Conservation (phyloP, 2,113 vertebrate genomes). For the Morone chrysops region DNA sequence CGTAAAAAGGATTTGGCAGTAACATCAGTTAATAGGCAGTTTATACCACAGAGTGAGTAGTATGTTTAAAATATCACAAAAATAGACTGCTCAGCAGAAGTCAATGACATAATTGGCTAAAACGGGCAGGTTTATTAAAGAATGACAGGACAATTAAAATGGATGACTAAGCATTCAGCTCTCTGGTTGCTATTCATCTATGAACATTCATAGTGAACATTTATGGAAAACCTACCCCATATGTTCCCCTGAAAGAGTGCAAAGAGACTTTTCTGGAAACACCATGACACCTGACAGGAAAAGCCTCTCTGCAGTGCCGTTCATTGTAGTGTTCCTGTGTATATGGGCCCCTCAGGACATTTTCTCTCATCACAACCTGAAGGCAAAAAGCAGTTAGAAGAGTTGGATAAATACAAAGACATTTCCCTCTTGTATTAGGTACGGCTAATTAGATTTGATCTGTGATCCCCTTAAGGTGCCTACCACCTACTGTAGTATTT, state of each 20-base stretch:
- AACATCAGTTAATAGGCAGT: constrained; percentile 31
- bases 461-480: constrained; percentile 61
- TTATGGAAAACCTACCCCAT: constrained; percentile 30
- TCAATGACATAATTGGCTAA: constrained; percentile 47
- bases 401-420: constrained; percentile 74
- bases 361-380: constrained; percentile 57
- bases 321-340: constrained; percentile 29
- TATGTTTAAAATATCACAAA: constrained; percentile 35
- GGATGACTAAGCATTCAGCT: constrained; percentile 42
- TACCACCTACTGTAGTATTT: constrained; percentile 63
- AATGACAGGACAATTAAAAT: constrained; percentile 56
- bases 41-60: constrained; percentile 4
- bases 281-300: constrained; percentile 32
- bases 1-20: constrained; percentile 20
- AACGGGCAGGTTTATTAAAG: constrained; percentile 47
- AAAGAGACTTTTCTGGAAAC: constrained; percentile 60
- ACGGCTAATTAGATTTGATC: constrained; percentile 78
- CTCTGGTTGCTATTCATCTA: constrained; percentile 30
- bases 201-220: constrained; percentile 31
- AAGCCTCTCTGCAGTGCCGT: constrained; percentile 22
- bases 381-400: constrained; percentile 70
- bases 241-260: constrained; percentile 26
- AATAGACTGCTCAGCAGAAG: constrained; percentile 36
- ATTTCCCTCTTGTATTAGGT: constrained; percentile 66
- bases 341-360: constrained; percentile 56